Conservation (phyloP, 2,888 invertebrate species). For the Caprella mutica region DNA sequence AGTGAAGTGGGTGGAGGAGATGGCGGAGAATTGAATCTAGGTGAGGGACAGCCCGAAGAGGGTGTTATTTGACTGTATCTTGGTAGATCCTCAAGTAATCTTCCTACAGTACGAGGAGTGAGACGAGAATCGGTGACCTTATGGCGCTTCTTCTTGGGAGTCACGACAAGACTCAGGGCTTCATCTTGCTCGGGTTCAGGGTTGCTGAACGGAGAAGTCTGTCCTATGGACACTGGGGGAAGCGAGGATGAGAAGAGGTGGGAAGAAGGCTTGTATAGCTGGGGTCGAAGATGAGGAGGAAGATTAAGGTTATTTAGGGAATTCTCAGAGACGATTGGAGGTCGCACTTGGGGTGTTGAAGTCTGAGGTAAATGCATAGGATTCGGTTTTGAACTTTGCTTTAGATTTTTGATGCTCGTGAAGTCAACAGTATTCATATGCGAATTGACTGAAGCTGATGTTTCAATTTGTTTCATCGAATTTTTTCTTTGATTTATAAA, state of each 20-base stretch:
- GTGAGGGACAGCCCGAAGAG: conserved; percentile 21
- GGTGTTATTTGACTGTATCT: conserved; percentile 24
- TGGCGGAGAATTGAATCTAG: conserved; percentile 35
- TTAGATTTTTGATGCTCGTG: neutral
- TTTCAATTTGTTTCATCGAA: conserved; percentile 27
- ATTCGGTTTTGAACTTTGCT: conserved; percentile 20
- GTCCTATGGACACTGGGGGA: conserved; percentile 22
- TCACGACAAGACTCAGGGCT: conserved; percentile 85
- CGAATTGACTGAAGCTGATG: neutral
- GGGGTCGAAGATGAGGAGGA: conserved; percentile 33
- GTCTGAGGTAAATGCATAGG: conserved; percentile 24
- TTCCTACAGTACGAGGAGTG: conserved; percentile 77
- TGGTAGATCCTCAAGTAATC: conserved; percentile 61
- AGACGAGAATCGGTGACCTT: conserved; percentile 90
- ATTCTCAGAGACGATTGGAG: conserved; percentile 23
- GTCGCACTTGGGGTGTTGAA: conserved; percentile 29
- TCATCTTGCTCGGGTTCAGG: conserved; percentile 69
- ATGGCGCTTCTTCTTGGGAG: conserved; percentile 90
- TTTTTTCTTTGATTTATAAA: conserved; percentile 58
- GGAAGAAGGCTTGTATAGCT: conserved; percentile 35
- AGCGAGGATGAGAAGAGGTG: conserved; percentile 21
- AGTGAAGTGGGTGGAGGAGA: conserved; percentile 35
- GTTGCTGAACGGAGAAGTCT: conserved; percentile 29
- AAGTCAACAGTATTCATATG: conserved; percentile 52
- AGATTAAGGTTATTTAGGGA: conserved; percentile 26